Conservation (phyloP, 2,888 invertebrate species). For the Sphecodes monilicornis region DNA sequence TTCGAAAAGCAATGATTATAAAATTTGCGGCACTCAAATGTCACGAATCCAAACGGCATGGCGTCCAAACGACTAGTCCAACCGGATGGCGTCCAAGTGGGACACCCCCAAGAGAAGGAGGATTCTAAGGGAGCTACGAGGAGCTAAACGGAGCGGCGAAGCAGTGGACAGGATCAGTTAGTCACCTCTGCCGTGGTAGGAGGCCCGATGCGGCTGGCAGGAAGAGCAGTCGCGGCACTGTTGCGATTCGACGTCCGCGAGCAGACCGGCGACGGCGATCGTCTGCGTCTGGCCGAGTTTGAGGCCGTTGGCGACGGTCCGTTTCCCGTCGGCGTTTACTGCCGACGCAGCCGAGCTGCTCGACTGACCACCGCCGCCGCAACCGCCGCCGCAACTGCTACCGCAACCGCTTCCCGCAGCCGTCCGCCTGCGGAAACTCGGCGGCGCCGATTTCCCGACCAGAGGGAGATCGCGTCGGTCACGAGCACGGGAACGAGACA, state of each 20-base stretch:
- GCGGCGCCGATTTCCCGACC: constrained; percentile 66
- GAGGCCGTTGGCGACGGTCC: constrained; percentile 88
- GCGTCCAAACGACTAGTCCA: too few species aligned
- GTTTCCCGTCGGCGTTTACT: constrained; percentile 55
- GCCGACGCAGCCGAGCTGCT: constrained; percentile 52
- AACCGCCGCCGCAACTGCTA: constrained; percentile 42
- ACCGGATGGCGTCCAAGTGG: too few species aligned
- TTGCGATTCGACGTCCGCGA: constrained; percentile 85
- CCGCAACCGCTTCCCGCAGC: not conserved
- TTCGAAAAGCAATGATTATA: too few species aligned
- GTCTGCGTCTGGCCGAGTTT: constrained; percentile 90
- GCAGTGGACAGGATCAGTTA: constrained; percentile 55
- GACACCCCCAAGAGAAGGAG: not conserved
- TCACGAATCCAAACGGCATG: too few species aligned
- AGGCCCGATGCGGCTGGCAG: constrained; percentile 86
- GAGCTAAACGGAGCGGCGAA: not conserved
- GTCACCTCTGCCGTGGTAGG: constrained; percentile 89
- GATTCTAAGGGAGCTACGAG: not conserved
- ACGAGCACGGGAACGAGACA: constrained; percentile 48
- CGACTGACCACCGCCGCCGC: constrained; percentile 52
- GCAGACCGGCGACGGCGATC: constrained; percentile 89
- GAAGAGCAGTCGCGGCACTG: constrained; percentile 84
- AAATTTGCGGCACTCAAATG: too few species aligned
- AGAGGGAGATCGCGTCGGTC: constrained; percentile 37
- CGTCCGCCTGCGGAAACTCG: constrained; percentile 61